These are phyloP conservation scores for Scophthalmus maximus DNA, from an alignment of 2,113 vertebrate genomes.

Conservation along the genomic window DNA sequence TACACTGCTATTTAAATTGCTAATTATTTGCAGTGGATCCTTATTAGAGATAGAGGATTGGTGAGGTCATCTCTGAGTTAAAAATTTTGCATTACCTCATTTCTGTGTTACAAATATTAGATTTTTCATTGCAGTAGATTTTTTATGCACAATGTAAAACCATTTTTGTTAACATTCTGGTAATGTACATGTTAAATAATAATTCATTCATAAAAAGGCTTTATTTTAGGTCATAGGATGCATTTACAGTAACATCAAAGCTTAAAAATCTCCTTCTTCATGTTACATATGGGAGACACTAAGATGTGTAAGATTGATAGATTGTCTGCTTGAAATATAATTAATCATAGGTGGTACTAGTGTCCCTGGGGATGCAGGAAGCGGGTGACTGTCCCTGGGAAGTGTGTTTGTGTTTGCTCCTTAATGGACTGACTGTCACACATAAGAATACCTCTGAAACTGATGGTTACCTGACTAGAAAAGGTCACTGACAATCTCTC, in stretches of 20 bases:
- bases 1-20: slow-evolving; percentile 9
- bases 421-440: slow-evolving; percentile 52
- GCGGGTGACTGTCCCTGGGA: not conserved
- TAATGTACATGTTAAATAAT: not conserved
- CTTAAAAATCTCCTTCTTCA: not conserved
- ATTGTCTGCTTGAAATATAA: not conserved
- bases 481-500: slow-evolving; percentile 49
- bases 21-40: slow-evolving; percentile 21
- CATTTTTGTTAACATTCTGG: not conserved
- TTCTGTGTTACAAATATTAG: not conserved
- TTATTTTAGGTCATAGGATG: not conserved
- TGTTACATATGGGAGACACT: not conserved
- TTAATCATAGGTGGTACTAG: slow-evolving; percentile 12
- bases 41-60: slow-evolving; percentile 4
- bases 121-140: not conserved
- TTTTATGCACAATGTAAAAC: not conserved
- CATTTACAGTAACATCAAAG: not conserved
- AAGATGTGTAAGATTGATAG: not conserved
- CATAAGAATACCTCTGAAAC: slow-evolving; percentile 42
- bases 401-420: slow-evolving; percentile 13
- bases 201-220: too few relatives aligned
- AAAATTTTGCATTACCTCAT: not conserved
- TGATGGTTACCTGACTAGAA: slow-evolving; percentile 41
- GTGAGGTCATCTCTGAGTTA: not conserved
- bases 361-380: slow-evolving; percentile 13